These are phyloP conservation scores for Scelioninae gen. 2 DNA, from an alignment of 2,888 invertebrate genomes.

Conservation along the genomic window DNA sequence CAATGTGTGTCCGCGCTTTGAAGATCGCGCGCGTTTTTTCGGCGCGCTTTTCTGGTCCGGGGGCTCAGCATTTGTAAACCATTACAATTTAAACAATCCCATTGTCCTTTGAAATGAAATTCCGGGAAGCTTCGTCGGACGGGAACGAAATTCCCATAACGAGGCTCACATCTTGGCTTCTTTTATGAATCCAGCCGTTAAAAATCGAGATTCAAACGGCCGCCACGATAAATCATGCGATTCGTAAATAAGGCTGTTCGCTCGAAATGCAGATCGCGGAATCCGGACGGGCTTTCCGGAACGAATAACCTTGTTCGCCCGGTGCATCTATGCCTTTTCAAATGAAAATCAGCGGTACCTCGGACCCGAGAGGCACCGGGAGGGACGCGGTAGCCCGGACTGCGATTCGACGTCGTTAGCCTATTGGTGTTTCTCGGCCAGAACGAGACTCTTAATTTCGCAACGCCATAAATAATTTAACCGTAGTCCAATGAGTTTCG, in stretches of 20 bases:
- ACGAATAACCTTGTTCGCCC: slow-evolving; percentile 24
- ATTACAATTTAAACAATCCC: too few species aligned
- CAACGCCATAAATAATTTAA: slow-evolving; percentile 75
- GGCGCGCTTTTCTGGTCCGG: too few species aligned
- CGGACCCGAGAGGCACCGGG: slow-evolving; percentile 9
- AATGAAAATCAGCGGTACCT: slow-evolving; percentile 46
- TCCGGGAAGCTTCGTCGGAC: too few species aligned
- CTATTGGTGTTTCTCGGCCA: slow-evolving; percentile 69
- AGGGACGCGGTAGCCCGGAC: slow-evolving; percentile 64
- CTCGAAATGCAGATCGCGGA: slow-evolving; percentile 29
- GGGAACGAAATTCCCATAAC: too few species aligned
- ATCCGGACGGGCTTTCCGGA: slow-evolving; percentile 13
- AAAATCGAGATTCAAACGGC: slow-evolving; percentile 4
- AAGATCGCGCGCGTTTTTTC: too few species aligned
- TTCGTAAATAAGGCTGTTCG: slow-evolving; percentile 9
- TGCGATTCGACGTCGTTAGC: slow-evolving; percentile 70
- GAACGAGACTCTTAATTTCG: slow-evolving; percentile 74
- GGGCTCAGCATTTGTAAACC: too few species aligned
- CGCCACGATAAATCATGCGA: slow-evolving; percentile 1
- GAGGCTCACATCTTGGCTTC: too few species aligned
- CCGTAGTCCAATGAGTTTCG: slow-evolving; percentile 72
- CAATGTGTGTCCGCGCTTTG: too few species aligned
- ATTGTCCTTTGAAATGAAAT: too few species aligned
- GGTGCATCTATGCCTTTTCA: slow-evolving; percentile 34
- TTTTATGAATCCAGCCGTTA: slow-evolving; percentile 2